phyloP scores from a whole-genome alignment of 2,113 vertebrate species.

The Stictonetta naevosa region DNA sequence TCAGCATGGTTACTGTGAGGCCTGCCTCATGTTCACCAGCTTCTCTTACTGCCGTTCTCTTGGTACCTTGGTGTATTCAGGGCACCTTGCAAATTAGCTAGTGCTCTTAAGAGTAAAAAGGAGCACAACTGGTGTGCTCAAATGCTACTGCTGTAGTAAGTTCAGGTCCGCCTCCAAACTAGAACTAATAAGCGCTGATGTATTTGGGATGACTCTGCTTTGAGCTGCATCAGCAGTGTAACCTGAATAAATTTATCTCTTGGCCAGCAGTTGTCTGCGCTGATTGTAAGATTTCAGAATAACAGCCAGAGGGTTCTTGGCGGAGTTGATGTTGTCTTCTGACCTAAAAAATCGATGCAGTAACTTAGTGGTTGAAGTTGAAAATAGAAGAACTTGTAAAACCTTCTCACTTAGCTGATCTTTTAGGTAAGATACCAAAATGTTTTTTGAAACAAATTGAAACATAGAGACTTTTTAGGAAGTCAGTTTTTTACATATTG shows the following conservation, averaged over 20 bases:
- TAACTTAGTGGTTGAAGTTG: not conserved
- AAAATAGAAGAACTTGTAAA: not conserved
- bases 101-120: not conserved
- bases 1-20: not conserved
- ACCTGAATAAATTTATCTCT: not conserved
- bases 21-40: not conserved
- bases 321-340: not conserved
- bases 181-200: not conserved
- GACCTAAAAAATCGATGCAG: not conserved
- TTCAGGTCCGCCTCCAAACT: not conserved
- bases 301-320: not conserved
- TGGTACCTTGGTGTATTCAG: not conserved
- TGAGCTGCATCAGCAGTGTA: not conserved
- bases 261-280: not conserved
- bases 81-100: not conserved
- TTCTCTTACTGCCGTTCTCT: not conserved
- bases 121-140: not conserved
- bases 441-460: not conserved
- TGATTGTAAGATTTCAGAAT: not conserved
- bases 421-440: not conserved
- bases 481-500: not conserved
- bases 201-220: not conserved
- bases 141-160: not conserved
- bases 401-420: not conserved
- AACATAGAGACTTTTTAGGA: not conserved